phyloP scores from a whole-genome alignment of 2,888 invertebrate genomes.

The Bombyx huttoni region DNA sequence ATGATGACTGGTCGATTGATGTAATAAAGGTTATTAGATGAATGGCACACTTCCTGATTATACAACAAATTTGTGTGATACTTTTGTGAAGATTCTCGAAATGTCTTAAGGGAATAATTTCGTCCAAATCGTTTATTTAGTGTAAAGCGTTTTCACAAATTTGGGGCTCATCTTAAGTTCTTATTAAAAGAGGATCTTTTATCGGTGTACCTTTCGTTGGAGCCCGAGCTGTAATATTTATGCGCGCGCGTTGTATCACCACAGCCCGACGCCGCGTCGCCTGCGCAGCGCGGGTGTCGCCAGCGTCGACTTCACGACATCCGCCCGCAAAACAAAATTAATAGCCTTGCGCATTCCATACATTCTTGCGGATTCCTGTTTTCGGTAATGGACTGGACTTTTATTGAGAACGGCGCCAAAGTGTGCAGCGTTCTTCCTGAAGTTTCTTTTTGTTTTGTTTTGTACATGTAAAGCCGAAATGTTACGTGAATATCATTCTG shows the following conservation, averaged over 20 bases:
- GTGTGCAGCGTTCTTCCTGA: constrained; percentile 8
- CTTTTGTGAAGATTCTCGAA: too few species aligned
- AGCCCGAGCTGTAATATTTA: constrained; percentile 14
- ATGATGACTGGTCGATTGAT: constrained; percentile 20
- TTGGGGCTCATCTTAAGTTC: neutral
- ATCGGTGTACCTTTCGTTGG: neutral
- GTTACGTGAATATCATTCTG: constrained; percentile 6
- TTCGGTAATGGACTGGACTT: constrained; percentile 26
- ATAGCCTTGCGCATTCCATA: constrained; percentile 47
- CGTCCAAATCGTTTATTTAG: too few species aligned
- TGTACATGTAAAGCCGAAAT: too few species aligned
- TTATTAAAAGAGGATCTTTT: neutral
- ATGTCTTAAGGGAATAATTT: too few species aligned
- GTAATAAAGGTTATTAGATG: constrained; percentile 11
- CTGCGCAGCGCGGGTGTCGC: constrained; percentile 32
- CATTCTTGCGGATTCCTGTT: constrained; percentile 47
- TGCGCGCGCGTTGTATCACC: constrained; percentile 21
- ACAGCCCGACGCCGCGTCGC: constrained; percentile 12
- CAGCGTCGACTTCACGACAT: constrained; percentile 33
- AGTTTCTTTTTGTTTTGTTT: constrained; percentile 12
- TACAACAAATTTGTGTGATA: constrained; percentile 1
- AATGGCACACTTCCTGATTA: neutral
- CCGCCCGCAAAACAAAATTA: constrained; percentile 42
- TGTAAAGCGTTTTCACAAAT: too few species aligned
- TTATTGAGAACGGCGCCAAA: constrained; percentile 36